Evolutionary conservation across 2,797 vertebrate genomes (phyloP), one percentile per base, ranked within the genome.

Genomic region (Prunella strophiata): DNA sequence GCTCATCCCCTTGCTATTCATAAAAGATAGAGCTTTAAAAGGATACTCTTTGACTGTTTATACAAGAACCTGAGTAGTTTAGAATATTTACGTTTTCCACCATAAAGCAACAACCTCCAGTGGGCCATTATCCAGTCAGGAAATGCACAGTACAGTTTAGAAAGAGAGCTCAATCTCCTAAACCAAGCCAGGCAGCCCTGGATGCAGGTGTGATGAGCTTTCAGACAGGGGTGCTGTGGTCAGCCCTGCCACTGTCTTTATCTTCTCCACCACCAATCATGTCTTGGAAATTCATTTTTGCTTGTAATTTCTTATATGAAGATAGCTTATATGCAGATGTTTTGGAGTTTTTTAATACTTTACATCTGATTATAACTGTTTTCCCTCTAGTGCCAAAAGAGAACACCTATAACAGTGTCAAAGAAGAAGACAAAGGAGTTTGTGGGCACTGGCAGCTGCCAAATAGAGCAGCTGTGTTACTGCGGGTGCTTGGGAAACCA

Each of bases 391-490:
- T 96, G 92, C 92, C 94, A 93, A 93, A 95, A 94, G 88, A 96
- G 81, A 94, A 93, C 94, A 96, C 93, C 90, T 96, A 95, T 92
- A 96, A 92, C 70, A 87, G 66, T 58, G 72, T 66, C 40, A 16
- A 76, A 91, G 83, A 96, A 83, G 94, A 96, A 95, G 96, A 92
- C 85, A 81, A 71, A 91, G 82, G 87, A 79, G 66, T 91, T 89
- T 96, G 91, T 91, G 94, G 95, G 90, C 83, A 91, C 75, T 94
- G 58, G 50, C 86, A 91, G 59, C 91, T 97, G 96, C 96, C 96
- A 97, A 97, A 94, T 36, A 76, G 85, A 96, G 90, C 96, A 96
- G 93, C 94, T 97, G 94, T 88, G 95, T 92, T 96, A 88, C 93
- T 96, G 93, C 6, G 42, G 85, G 93, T 95, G 89, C 93, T 96